Evolutionary conservation across 2,797 vertebrate species (phyloP).

Genomic region (Caiman crocodilus): DNA sequence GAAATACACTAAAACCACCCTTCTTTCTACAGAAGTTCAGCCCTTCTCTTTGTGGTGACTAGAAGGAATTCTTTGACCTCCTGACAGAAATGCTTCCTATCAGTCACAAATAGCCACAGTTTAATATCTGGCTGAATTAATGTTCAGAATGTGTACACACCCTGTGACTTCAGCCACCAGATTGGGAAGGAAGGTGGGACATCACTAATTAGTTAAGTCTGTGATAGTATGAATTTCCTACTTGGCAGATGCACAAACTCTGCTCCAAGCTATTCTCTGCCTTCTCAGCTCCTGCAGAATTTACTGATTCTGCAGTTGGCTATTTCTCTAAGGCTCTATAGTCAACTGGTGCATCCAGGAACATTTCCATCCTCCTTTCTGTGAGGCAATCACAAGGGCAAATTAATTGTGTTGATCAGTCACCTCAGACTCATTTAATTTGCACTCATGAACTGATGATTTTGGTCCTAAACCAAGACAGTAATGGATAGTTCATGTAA

Average conservation of each 20-base stretch:
- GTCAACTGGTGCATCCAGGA: background rate
- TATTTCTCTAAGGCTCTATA: background rate
- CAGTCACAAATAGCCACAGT: background rate
- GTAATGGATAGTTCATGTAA: background rate
- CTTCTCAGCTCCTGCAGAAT: background rate
- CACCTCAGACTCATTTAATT: background rate
- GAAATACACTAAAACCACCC: background rate
- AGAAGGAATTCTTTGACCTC: slow-evolving; percentile 32
- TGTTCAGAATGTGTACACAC: slow-evolving; percentile 4
- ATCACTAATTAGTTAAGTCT: slow-evolving; percentile 52
- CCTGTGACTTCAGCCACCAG: slow-evolving; percentile 32
- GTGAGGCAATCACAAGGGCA: background rate
- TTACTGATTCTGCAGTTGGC: background rate
- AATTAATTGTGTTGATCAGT: slow-evolving; percentile 29
- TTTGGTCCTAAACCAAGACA: slow-evolving; percentile 16
- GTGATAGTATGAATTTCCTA: background rate
- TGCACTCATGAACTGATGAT: background rate
- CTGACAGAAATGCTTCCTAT: background rate
- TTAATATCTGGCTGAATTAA: slow-evolving; percentile 28
- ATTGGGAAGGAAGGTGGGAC: slow-evolving; percentile 45
- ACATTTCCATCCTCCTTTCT: background rate
- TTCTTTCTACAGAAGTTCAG: background rate
- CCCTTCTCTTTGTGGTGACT: background rate
- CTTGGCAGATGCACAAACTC: slow-evolving; percentile 32
- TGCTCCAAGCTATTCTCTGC: slow-evolving; percentile 9